Evolutionary conservation across 2,888 invertebrate species (phyloP).

Genomic region (Anorthoa munda): DNA sequence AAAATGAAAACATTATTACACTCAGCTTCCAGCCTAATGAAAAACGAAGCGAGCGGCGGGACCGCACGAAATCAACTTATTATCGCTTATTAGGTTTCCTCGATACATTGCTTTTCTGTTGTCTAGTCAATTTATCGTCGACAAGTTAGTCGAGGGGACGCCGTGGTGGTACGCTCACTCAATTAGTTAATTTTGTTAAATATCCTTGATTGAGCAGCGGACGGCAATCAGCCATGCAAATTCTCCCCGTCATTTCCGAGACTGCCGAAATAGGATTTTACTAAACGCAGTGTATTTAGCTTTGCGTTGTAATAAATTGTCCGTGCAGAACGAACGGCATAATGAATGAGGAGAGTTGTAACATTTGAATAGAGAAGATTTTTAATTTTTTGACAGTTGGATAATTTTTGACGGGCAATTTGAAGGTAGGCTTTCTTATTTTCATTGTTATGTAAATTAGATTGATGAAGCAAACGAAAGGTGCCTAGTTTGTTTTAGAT

Average conservation of each 20-base stretch:
- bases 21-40: constrained; percentile 64
- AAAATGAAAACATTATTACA: constrained; percentile 41
- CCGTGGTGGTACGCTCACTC: constrained; percentile 84
- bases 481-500: neutral
- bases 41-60: constrained; percentile 67
- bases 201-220: constrained; percentile 90
- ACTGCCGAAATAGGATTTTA: constrained; percentile 77
- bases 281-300: constrained; percentile 77
- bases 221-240: constrained; percentile 91
- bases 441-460: constrained; percentile 5
- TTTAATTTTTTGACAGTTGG: constrained; percentile 49
- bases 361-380: constrained; percentile 63
- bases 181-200: constrained; percentile 91
- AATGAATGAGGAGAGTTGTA: constrained; percentile 64
- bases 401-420: constrained; percentile 21
- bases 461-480: neutral
- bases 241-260: constrained; percentile 82
- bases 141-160: constrained; percentile 71
- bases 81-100: constrained; percentile 82
- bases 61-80: constrained; percentile 79
- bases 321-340: constrained; percentile 66
- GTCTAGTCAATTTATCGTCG: constrained; percentile 80
- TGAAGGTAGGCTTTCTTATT: constrained; percentile 1
- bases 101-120: constrained; percentile 84
- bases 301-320: constrained; percentile 71